Evolutionary conservation across 2,113 vertebrate genomes (phyloP).

Genomic region (Ophiodon elongatus): DNA sequence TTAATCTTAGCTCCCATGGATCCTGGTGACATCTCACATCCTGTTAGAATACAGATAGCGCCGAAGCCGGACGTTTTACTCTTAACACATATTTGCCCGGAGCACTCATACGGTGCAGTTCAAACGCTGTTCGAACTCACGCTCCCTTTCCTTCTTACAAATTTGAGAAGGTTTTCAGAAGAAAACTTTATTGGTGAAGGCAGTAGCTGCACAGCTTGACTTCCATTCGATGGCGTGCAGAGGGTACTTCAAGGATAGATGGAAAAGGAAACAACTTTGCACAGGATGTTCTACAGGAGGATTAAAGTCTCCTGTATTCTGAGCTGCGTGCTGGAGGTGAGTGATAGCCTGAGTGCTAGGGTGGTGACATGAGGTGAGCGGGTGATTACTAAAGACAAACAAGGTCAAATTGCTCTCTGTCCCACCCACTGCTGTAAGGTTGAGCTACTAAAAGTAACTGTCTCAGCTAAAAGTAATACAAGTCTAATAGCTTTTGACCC

Average conservation of each 20-base stretch:
- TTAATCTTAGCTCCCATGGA: conserved; percentile 70
- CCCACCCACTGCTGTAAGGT: background rate
- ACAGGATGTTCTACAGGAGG: conserved; percentile 36
- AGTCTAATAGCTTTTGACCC: conserved; percentile 5
- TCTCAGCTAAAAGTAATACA: background rate
- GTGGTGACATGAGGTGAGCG: conserved; percentile 39
- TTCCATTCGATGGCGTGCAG: conserved; percentile 42
- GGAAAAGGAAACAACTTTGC: conserved; percentile 34
- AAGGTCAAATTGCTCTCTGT: conserved; percentile 42
- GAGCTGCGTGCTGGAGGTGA: conserved; percentile 39
- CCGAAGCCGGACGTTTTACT: conserved; percentile 46
- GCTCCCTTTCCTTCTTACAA: conserved; percentile 31
- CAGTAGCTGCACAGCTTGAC: conserved; percentile 32
- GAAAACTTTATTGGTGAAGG: conserved; percentile 42
- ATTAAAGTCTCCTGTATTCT: conserved; percentile 23
- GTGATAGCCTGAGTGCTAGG: conserved; percentile 32
- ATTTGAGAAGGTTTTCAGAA: conserved; percentile 26
- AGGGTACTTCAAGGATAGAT: conserved; percentile 45
- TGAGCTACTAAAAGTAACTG: background rate
- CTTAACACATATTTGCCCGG: conserved; percentile 41
- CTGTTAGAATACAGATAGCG: conserved; percentile 68
- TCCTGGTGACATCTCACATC: conserved; percentile 63
- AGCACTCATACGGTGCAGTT: conserved; percentile 23
- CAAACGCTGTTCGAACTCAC: conserved; percentile 27
- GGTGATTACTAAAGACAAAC: conserved; percentile 54